Evolutionary conservation across 2,888 invertebrate species (phyloP).

Genomic region (Sialis lutaria): DNA sequence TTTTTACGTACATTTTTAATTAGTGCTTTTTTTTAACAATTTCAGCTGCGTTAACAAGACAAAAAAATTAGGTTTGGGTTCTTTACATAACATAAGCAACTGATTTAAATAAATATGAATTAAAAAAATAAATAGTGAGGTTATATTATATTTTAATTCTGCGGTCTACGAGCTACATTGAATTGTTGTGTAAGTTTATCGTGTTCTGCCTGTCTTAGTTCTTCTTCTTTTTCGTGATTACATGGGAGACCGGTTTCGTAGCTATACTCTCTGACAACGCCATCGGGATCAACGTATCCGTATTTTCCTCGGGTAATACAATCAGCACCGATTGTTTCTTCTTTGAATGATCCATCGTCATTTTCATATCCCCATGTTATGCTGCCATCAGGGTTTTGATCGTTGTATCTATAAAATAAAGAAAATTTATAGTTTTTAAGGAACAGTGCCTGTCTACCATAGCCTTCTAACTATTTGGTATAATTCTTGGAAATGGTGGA

Average conservation of each 20-base stretch:
- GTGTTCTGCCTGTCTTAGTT: constrained; percentile 7
- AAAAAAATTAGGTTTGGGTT: too few relatives aligned
- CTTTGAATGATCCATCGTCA: constrained; percentile 74
- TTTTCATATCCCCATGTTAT: constrained; percentile 82
- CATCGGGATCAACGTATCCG: constrained; percentile 73
- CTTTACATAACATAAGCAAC: too few relatives aligned
- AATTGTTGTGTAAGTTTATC: neutral
- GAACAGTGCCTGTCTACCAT: neutral
- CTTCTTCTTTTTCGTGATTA: constrained; percentile 31
- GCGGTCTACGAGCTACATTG: neutral
- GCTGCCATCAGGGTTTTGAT: constrained; percentile 64
- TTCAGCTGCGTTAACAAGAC: too few relatives aligned
- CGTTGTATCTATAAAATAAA: constrained; percentile 37
- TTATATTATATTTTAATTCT: too few relatives aligned
- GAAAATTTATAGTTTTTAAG: neutral
- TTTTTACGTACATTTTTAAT: too few relatives aligned
- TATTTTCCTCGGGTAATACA: constrained; percentile 53
- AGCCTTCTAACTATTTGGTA: neutral
- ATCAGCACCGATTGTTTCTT: constrained; percentile 64
- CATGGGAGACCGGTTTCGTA: constrained; percentile 68
- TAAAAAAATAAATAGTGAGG: too few relatives aligned
- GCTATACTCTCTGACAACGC: constrained; percentile 60
- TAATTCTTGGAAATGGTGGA: too few relatives aligned
- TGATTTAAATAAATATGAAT: too few relatives aligned
- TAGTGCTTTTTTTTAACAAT: too few relatives aligned